Conservation (phyloP, 2,888 invertebrate genomes). For the Norana najaformis region DNA sequence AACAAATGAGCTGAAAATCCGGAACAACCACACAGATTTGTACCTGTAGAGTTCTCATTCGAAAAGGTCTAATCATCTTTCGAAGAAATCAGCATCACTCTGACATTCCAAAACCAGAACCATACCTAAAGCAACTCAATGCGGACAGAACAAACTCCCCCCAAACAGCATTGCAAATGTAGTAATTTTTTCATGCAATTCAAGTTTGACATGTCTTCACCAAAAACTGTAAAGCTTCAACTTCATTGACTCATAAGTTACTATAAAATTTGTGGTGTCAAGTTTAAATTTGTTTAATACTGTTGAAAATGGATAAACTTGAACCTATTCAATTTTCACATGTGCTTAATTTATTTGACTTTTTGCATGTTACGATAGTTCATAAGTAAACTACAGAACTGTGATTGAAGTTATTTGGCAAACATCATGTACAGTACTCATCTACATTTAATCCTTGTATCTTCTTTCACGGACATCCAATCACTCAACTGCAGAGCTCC, state of each 20-base stretch:
- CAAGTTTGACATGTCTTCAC: too few relatives aligned
- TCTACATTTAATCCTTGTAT: too few relatives aligned
- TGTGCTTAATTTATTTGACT: background rate
- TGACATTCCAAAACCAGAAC: background rate
- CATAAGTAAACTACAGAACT: background rate
- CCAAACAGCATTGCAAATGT: background rate
- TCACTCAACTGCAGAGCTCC: too few relatives aligned
- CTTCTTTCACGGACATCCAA: too few relatives aligned
- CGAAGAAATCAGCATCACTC: background rate
- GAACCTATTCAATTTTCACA: background rate
- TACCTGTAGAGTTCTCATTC: too few relatives aligned
- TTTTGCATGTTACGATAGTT: background rate
- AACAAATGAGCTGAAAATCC: too few relatives aligned
- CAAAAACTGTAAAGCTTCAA: too few relatives aligned
- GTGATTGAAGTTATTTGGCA: too few relatives aligned
- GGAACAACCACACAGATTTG: background rate
- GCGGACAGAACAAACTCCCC: background rate
- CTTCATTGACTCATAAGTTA: too few relatives aligned
- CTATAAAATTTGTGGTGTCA: too few relatives aligned
- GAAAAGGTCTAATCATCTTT: background rate
- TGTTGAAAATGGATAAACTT: background rate
- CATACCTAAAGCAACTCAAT: background rate
- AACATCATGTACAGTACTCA: background rate
- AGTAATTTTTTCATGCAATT: background rate
- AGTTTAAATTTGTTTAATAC: background rate